Evolutionary conservation across 2,888 invertebrate genomes (phyloP), one percentile per base, ranked within the genome.

Genomic region (Cantharis rustica): DNA sequence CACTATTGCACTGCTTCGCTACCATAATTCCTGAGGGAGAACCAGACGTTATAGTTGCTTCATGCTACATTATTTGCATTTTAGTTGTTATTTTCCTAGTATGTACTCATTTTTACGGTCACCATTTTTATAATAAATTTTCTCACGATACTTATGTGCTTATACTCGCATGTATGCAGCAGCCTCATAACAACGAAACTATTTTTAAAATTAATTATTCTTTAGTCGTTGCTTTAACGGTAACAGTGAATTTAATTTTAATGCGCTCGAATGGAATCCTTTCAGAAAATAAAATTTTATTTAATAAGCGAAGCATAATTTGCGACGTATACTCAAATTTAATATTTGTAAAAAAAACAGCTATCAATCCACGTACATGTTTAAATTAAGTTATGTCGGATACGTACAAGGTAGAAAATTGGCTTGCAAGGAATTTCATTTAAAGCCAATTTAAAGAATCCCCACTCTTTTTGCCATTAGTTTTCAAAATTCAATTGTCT

Each of bases 181-280:
- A 11, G 7, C 9, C 2, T 7, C 47, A n/a, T 47, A n/a, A n/a
- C n/a, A 47, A 9, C 13, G 9, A 47, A 47, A 47, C 47, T 47
- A 47, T 47, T 47, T 47, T 47, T 47, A n/a, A n/a, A 47, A 7
- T 47, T 47, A 47, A 47, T 47, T 47, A 47, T 47, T n/a, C n/a
- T 11, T n/a, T 13, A 47, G 47, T 47, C 47, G 11, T 11, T 71
- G 62, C 63, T 61, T 15, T 63, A 26, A 17, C 61, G 47, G 16
- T 63, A 63, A 71, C 61, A 71, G 63, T 71, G 26, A 26, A 62
- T 61, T 23, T 17, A 70, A 70, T 70, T 70, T 70, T 23, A 15
- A 7, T 10, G 20, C 23, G 13, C 15, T 68, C 20, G n/a, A 61
- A 23, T n/a, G n/a, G n/a, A 47, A 7, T 47, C n/a, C 47, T 47